Conservation (phyloP, 2,888 invertebrate genomes). For the Helobdella robusta region DNA sequence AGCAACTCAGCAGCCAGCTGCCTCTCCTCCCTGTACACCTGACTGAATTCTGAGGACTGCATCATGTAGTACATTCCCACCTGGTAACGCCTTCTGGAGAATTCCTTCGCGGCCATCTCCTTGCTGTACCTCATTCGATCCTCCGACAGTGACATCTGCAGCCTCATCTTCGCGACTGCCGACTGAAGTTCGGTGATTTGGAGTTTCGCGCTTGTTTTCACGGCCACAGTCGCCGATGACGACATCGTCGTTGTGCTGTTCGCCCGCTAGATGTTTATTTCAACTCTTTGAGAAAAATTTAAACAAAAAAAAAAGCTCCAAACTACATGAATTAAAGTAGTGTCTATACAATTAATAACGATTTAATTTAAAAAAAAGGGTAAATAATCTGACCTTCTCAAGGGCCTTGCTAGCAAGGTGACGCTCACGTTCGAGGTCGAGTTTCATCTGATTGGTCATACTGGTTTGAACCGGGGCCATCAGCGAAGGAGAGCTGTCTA, state of each 20-base stretch:
- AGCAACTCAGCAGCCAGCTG: constrained; percentile 5
- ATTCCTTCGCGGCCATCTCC: too few relatives aligned
- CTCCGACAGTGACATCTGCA: too few relatives aligned
- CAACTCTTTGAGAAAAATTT: not conserved
- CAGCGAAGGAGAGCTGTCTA: constrained; percentile 1
- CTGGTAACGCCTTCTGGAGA: too few relatives aligned
- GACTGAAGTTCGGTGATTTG: too few relatives aligned
- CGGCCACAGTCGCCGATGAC: not conserved
- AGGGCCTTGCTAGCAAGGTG: constrained; percentile 6
- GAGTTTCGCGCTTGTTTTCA: too few relatives aligned
- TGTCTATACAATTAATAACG: too few relatives aligned
- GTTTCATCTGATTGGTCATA: constrained; percentile 1
- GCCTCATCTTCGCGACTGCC: too few relatives aligned
- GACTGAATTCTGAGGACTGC: not conserved
- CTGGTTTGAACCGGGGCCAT: not conserved
- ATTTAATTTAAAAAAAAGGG: too few relatives aligned
- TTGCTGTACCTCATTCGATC: too few relatives aligned
- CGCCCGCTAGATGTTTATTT: not conserved
- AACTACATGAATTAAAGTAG: too few relatives aligned
- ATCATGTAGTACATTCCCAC: too few relatives aligned
- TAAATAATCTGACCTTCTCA: not conserved
- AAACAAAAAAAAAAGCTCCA: not conserved
- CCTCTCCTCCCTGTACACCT: not conserved
- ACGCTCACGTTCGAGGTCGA: not conserved
- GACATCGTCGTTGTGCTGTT: not conserved